Evolutionary conservation across 2,888 invertebrate genomes (phyloP).

Genomic region (Furcula furcula): DNA sequence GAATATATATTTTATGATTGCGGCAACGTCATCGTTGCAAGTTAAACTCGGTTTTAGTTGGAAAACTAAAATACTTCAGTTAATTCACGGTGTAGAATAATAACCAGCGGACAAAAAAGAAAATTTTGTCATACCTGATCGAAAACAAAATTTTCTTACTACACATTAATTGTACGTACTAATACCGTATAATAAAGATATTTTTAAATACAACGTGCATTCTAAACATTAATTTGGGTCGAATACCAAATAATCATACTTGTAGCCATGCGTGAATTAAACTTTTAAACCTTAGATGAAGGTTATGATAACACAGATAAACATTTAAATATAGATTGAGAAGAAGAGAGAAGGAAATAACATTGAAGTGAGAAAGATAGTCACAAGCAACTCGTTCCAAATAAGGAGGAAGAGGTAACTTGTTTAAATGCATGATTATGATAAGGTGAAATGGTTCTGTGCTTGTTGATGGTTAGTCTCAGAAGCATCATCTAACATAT

Average conservation of each 20-base stretch:
- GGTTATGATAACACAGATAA: constrained; percentile 57
- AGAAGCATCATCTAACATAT: constrained; percentile 51
- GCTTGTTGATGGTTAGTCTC: constrained; percentile 47
- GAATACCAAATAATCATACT: constrained; percentile 60
- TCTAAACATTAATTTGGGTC: constrained; percentile 73
- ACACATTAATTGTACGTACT: constrained; percentile 60
- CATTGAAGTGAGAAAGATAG: constrained; percentile 47
- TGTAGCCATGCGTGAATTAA: constrained; percentile 73
- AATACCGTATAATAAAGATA: constrained; percentile 55
- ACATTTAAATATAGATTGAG: constrained; percentile 52
- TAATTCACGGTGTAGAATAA: constrained; percentile 25
- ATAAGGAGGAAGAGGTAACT: constrained; percentile 49
- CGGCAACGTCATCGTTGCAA: constrained; percentile 18
- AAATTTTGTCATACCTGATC: constrained; percentile 67
- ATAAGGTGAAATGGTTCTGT: constrained; percentile 61
- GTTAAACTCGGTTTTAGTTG: constrained; percentile 7
- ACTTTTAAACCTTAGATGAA: constrained; percentile 52
- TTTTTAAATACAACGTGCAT: constrained; percentile 74
- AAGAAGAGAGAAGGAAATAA: constrained; percentile 57
- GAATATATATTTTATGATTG: constrained; percentile 5
- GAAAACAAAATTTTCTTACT: constrained; percentile 58
- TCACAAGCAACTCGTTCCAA: constrained; percentile 51
- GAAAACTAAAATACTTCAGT: constrained; percentile 12
- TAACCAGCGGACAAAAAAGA: constrained; percentile 44
- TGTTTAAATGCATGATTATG: constrained; percentile 61